Conservation (phyloP, 2,888 invertebrate species). For the Trachelus troglodyta region DNA sequence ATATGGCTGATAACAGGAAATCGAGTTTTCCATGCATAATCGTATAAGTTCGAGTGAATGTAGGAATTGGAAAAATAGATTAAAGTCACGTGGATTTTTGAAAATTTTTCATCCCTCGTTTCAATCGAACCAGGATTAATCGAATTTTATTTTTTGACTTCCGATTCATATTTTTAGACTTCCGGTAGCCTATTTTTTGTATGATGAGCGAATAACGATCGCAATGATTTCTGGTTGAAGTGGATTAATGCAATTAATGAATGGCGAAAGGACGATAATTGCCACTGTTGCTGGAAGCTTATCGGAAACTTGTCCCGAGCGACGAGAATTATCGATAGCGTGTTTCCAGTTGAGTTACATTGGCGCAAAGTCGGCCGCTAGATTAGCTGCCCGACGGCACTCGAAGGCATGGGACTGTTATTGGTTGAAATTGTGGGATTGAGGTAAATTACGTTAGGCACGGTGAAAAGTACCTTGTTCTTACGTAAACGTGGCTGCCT, state of each 20-base stretch:
- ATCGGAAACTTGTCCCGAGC: neutral
- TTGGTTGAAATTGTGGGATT: neutral
- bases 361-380: neutral
- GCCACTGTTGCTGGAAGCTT: neutral
- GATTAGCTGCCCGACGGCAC: neutral
- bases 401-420: neutral
- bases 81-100: neutral
- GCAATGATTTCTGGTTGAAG: neutral
- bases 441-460: neutral
- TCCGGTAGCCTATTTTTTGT: neutral
- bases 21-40: neutral
- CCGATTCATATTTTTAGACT: neutral
- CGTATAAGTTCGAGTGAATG: neutral
- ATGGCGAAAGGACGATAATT: neutral
- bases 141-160: neutral
- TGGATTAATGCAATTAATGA: neutral
- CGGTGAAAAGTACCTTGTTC: neutral
- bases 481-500: slow-evolving; percentile 10
- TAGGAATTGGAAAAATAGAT: neutral
- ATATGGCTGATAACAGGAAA: neutral
- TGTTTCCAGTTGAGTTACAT: neutral
- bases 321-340: neutral
- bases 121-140: neutral
- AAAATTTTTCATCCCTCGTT: neutral
- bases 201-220: neutral